Evolutionary conservation across 1,140 invertebrate genomes (phyloP), one percentile per base, ranked within the genome.

Genomic region (Druon quercuslanigerum): DNA sequence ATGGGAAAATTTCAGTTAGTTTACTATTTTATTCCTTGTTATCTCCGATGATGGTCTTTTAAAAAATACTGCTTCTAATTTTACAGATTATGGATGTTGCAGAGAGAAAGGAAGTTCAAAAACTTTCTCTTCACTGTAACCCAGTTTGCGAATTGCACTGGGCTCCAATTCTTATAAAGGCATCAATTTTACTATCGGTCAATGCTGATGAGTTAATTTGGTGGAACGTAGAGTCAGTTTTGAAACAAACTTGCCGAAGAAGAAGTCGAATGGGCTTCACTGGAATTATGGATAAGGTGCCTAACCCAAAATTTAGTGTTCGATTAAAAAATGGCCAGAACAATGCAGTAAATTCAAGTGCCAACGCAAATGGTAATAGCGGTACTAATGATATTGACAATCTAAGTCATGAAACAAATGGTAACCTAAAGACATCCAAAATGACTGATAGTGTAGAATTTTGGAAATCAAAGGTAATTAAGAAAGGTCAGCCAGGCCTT

Each of bases 1-100:
- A 78, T 51, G 91, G 91, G 76, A 57, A 83, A 16, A 88, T 92
- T 83, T 80, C 71, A 70, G 90, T 91, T 83, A 90, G 87, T 78
- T 13, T 20, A 25, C 54, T 19, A 20, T 8, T 54, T 51, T n/a
- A 19, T 25, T 73, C 16, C 8, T 52, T 40, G 50, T 60, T 33
- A 73, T 8, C 3, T 71, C 7, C 4, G 12, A 56, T n/a, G 7
- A 72, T 52, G 51, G 2, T 50, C 2, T 12, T 71, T 50, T 16
- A 13, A 71, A 50, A 50, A 50, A 46, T 46, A 16, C 16, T 40
- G 7, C 5, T 70, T 33, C 19, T 33, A 14, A 71, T 51, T 75
- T 86, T 83, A 3, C 75, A 91, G 90, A 85, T 92, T 46, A 84
- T 89, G 11, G 82, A 90, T 56, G 76, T 88, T 50, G 9, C 19